Base-by-base conservation (phyloP, 2,113 vertebrate genomes). In the Suricata suricatta region DNA sequence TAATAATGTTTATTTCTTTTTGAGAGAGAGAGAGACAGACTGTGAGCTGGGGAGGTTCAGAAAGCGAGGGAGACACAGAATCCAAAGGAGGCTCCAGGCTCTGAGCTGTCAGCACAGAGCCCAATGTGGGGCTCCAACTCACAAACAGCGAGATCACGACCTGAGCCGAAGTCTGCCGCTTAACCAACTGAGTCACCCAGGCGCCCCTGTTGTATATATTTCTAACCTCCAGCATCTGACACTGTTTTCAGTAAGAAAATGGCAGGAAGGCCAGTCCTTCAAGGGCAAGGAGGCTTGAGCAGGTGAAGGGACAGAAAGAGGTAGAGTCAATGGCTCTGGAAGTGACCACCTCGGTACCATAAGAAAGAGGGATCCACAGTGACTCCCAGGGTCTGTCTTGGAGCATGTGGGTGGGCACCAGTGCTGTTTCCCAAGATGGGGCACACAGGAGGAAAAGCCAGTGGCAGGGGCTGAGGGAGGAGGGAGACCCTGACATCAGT, bases 391-490 rank as follows among this genome's bases (percentile, higher is more conserved):
- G 7, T 60, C 44, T 87, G 64, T 14, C 44, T n/a, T n/a, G 64
- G 69, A 69, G 33, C 35, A 0, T 0, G 1, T 12, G 31, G 54
- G 17, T 41, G 12, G 80, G 35, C 29, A 3, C 54, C 29, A 52
- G 29, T 33, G 41, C n/a, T 79, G 3, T 38, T 71, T 68, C 47
- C 68, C 35, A 31, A 11, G n/a, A 2, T 33, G 47, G 9, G 25
- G n/a, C 68, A 35, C 23, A 8, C 2, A 27, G 29, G 50, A 23
- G 8, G 63, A 79, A 25, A 57, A 80, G 35, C 54, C 41, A 16
- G 13, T 4, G 31, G 35, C 0, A 25, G 9, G 11, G 27, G 66
- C 23, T 2, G 8, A 2, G 7, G 19, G 38, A 9, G 10, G 10
- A 38, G 11, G 77, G 33, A 50, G 54, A 72, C 7, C 25, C 33